Conservation (phyloP, 2,797 vertebrate species). For the Jordanella pulchra region DNA sequence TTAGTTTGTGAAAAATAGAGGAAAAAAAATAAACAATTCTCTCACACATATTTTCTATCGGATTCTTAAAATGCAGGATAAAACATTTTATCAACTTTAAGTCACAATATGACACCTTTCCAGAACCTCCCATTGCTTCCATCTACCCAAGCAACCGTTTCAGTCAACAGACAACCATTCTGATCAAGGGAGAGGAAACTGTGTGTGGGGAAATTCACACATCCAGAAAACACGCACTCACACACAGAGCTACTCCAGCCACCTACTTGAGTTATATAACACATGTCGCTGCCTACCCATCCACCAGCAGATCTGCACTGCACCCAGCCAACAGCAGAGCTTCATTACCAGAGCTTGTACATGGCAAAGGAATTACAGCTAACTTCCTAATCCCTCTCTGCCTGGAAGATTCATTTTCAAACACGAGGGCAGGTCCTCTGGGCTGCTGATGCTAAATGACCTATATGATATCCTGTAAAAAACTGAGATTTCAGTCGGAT, state of each 20-base stretch:
- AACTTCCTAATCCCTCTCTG: conserved; percentile 21
- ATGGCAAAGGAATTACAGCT: conserved; percentile 30
- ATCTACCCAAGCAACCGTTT: conserved; percentile 43
- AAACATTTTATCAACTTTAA: conserved; percentile 33
- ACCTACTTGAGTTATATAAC: conserved; percentile 82
- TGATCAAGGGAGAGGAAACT: conserved; percentile 52
- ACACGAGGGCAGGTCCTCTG: conserved; percentile 29
- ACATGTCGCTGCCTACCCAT: conserved; percentile 71
- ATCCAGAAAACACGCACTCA: conserved; percentile 43
- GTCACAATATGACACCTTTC: conserved; percentile 32
- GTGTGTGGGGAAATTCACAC: conserved; percentile 52
- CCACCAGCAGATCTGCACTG: conserved; percentile 56
- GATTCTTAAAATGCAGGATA: conserved; percentile 21
- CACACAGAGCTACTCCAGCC: conserved; percentile 67
- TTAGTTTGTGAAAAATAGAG: conserved; percentile 17
- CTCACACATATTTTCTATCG: conserved; percentile 32
- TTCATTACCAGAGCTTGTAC: conserved; percentile 35
- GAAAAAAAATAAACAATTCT: conserved; percentile 20
- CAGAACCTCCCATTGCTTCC: conserved; percentile 37
- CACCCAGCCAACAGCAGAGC: conserved; percentile 53
- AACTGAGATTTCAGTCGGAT: conserved; percentile 45
- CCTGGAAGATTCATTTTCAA: conserved; percentile 27
- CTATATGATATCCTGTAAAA: conserved; percentile 27
- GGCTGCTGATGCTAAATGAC: conserved; percentile 39
- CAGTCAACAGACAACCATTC: conserved; percentile 54